phyloP scores from a whole-genome alignment of 1,140 invertebrate genomes.

The Hypsibius dujardini region DNA sequence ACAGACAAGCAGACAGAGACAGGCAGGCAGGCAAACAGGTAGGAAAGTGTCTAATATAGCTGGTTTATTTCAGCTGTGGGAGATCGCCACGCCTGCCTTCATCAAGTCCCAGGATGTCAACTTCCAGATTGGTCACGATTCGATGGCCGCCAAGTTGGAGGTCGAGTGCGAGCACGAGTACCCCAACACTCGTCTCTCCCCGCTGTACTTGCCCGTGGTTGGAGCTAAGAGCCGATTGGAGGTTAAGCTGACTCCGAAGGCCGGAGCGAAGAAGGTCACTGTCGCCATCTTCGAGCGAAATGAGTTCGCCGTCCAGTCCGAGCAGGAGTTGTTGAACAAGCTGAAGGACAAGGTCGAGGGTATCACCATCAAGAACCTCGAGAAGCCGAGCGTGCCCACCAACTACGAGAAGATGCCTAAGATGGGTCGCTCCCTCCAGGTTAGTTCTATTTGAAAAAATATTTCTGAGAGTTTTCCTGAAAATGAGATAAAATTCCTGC shows the following conservation, averaged over 20 bases:
- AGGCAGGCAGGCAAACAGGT: too few species aligned
- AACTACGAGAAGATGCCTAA: background rate
- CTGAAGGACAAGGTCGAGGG: conserved; percentile 12
- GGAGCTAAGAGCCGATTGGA: background rate
- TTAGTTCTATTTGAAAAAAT: too few species aligned
- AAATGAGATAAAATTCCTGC: too few species aligned
- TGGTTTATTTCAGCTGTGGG: background rate
- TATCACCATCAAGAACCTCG: conserved; percentile 4
- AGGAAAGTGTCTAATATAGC: too few species aligned
- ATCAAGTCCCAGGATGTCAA: background rate
- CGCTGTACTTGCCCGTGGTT: background rate
- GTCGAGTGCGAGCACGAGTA: background rate
- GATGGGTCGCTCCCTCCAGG: conserved; percentile 6
- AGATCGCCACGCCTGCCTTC: conserved; percentile 3
- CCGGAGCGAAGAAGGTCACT: background rate
- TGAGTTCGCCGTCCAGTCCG: background rate
- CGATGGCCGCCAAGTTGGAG: background rate
- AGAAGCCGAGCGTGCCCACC: background rate
- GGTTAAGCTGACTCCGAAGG: background rate
- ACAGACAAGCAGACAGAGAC: too few species aligned
- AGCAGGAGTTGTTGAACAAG: conserved; percentile 16
- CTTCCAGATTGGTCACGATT: background rate
- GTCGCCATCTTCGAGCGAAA: conserved; percentile 1
- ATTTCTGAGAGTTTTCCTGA: too few species aligned
- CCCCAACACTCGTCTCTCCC: background rate